Conservation (phyloP, 2,888 invertebrate species). For the Morpho achilles region DNA sequence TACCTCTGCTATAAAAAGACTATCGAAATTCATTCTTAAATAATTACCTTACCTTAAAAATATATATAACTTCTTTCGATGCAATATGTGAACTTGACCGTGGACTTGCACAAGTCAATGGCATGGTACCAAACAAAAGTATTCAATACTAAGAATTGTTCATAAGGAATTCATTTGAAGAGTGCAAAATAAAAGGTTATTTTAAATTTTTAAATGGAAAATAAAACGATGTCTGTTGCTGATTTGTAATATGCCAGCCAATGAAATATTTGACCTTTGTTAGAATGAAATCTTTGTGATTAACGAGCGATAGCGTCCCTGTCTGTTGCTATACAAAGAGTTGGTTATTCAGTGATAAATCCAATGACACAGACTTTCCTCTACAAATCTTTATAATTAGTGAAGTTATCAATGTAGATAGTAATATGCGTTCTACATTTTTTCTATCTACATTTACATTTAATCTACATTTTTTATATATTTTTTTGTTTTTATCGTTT, state of each 20-base stretch:
- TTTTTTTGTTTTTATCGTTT: too few relatives aligned
- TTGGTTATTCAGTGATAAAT: not conserved
- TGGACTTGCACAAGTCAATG: not conserved
- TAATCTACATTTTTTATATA: too few relatives aligned
- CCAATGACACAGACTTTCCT: conserved; percentile 1
- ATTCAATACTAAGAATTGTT: conserved; percentile 11
- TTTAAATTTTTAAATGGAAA: conserved; percentile 11
- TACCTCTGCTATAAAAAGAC: too few relatives aligned
- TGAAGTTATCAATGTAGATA: too few relatives aligned
- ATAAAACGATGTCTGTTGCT: not conserved
- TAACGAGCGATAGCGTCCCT: conserved; percentile 14
- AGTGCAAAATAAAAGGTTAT: conserved; percentile 10
- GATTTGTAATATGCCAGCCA: conserved; percentile 16
- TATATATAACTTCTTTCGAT: not conserved
- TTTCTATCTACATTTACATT: too few relatives aligned
- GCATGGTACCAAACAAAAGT: conserved; percentile 9
- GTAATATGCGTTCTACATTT: too few relatives aligned
- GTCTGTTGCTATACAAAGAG: conserved; percentile 18
- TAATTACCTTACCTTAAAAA: too few relatives aligned
- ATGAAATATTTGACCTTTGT: conserved; percentile 26
- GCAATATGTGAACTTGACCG: not conserved
- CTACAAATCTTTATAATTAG: not conserved
- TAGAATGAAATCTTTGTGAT: conserved; percentile 20
- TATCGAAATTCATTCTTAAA: too few relatives aligned
- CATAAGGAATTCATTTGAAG: conserved; percentile 6